Conservation (phyloP, 2,113 vertebrate species). For the Cyanoderma ruficeps region DNA sequence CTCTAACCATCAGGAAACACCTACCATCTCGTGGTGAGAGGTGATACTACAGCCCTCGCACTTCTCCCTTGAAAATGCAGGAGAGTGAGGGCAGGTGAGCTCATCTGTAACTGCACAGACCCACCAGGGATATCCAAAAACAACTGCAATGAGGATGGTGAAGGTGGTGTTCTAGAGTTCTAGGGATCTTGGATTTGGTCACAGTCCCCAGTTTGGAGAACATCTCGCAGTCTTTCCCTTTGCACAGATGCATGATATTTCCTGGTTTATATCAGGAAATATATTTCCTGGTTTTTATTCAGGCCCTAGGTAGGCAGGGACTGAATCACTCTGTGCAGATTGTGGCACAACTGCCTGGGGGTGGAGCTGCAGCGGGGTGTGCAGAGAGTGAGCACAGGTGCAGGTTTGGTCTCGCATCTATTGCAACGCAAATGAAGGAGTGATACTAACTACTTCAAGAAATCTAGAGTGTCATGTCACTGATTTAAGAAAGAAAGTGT, state of each 20-base stretch:
- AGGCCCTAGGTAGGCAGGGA: not conserved
- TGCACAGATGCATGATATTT: not conserved
- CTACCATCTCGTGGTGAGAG: constrained; percentile 4
- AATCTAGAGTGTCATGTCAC: not conserved
- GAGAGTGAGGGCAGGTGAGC: not conserved
- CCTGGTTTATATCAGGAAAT: not conserved
- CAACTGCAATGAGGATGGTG: not conserved
- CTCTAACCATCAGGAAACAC: not conserved
- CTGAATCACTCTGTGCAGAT: not conserved
- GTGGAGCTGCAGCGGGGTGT: not conserved
- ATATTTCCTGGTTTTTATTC: not conserved
- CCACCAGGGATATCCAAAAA: not conserved
- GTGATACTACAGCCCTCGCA: not conserved
- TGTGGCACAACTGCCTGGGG: accelerated
- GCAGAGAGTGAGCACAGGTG: not conserved
- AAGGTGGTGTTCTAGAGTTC: not conserved
- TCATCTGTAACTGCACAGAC: not conserved
- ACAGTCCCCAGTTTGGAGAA: not conserved
- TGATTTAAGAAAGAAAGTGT: not conserved
- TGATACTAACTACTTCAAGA: not conserved
- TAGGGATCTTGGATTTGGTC: not conserved
- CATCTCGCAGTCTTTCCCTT: not conserved
- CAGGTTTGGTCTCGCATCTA: not conserved
- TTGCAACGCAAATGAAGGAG: not conserved
- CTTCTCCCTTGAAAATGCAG: not conserved